A percentile compares a stretch with the other conserved stretches of the same genome.
phyloP scores from a whole-genome alignment of 2,797 vertebrate genomes.

The Chelonia mydas region DNA sequence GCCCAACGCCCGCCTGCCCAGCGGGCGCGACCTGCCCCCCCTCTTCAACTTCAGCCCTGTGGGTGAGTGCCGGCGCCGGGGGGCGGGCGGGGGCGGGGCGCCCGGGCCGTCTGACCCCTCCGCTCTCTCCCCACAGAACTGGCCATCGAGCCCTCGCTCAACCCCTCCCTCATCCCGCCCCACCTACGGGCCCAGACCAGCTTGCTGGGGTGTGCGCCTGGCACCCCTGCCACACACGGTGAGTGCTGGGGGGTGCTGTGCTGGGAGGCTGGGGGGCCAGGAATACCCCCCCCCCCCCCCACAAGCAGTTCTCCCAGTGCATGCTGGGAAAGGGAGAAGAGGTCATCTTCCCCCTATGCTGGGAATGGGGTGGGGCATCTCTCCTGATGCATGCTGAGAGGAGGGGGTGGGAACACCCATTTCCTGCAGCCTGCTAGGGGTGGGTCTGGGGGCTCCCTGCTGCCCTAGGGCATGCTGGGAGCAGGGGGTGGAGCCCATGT shows the following conservation, averaged over 20 bases:
- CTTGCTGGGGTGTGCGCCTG: constrained; percentile 77
- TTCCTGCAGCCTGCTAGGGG: background rate
- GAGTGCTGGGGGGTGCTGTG: background rate
- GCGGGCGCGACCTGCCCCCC: constrained; percentile 90
- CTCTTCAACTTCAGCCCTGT: constrained; percentile 96
- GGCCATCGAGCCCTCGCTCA: constrained; percentile 93
- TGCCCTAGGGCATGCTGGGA: background rate
- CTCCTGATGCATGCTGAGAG: background rate
- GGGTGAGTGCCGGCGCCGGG: constrained; percentile 80
- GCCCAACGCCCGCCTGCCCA: constrained; percentile 90
- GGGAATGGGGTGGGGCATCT: background rate
- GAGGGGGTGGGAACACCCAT: background rate
- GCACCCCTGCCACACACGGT: constrained; percentile 47
- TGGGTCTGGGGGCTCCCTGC: background rate
- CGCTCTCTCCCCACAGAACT: constrained; percentile 84
- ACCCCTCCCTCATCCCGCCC: constrained; percentile 93
- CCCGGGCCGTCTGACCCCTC: background rate
- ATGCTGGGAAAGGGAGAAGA: background rate
- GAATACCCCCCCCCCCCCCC: no score
- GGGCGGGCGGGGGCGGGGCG: background rate
- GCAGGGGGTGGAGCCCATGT: background rate
- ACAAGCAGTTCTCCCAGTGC: background rate
- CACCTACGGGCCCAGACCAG: constrained; percentile 88
- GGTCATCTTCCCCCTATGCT: background rate
- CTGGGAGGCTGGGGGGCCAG: no score